Conservation (phyloP, 2,888 invertebrate genomes). For the Lithophane ornitopus region DNA sequence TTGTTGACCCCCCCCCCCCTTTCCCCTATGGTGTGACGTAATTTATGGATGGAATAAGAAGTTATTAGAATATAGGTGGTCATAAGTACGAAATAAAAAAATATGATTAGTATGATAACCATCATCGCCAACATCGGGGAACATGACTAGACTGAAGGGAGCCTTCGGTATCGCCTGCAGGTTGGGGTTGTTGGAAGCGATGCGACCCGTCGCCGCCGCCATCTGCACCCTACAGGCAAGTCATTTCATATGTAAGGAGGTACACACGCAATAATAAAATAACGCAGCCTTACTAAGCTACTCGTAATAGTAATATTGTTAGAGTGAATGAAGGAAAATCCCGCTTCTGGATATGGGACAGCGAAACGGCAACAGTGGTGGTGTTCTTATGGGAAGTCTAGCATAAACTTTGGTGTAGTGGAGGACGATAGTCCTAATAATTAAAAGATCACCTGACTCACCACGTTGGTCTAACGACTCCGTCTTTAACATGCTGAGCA, state of each 20-base stretch:
- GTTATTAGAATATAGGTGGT: neutral
- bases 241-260: neutral
- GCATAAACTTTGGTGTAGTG: neutral
- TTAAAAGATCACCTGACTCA: constrained; percentile 59
- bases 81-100: neutral
- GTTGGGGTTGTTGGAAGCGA: constrained; percentile 87
- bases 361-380: neutral
- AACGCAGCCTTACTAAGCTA: neutral
- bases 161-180: constrained; percentile 88
- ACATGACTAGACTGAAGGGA: constrained; percentile 77
- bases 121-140: constrained; percentile 65
- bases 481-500: constrained; percentile 79
- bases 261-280: neutral
- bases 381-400: neutral
- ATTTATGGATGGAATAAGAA: neutral
- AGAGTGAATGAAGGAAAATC: too few relatives aligned
- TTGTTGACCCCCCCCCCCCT: neutral
- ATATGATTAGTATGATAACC: constrained; percentile 37
- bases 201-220: constrained; percentile 87
- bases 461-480: constrained; percentile 84
- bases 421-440: neutral
- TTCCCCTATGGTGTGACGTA: neutral
- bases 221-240: constrained; percentile 81
- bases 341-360: neutral
- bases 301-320: neutral